Conservation (phyloP, 2,888 invertebrate species). For the Tinea trinotella region DNA sequence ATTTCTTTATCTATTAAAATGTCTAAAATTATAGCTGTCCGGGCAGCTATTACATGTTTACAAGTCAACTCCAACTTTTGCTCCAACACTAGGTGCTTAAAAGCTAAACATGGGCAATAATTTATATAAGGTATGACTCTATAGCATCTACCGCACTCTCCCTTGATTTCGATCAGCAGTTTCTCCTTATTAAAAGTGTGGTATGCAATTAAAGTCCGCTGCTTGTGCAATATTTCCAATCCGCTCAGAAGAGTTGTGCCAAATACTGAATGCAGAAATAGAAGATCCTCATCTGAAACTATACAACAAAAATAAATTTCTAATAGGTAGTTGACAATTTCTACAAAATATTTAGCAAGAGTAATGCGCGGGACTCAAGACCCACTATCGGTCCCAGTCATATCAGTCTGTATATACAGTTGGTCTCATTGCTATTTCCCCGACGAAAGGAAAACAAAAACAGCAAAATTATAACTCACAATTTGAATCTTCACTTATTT, state of each 20-base stretch:
- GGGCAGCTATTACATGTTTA: slow-evolving; percentile 77
- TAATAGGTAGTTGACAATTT: neutral
- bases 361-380: no score
- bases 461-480: no score
- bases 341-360: no score
- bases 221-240: slow-evolving; percentile 74
- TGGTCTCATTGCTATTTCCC: no score
- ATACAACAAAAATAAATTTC: slow-evolving; percentile 4
- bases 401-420: no score
- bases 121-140: slow-evolving; percentile 76
- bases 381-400: no score
- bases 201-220: slow-evolving; percentile 63
- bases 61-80: slow-evolving; percentile 69
- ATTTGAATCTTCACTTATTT: neutral
- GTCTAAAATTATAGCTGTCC: slow-evolving; percentile 64
- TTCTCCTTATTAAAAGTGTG: slow-evolving; percentile 45
- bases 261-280: slow-evolving; percentile 72
- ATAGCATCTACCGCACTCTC: slow-evolving; percentile 68
- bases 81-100: slow-evolving; percentile 60
- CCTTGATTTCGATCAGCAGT: slow-evolving; percentile 72
- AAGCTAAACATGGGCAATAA: slow-evolving; percentile 78
- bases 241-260: slow-evolving; percentile 73
- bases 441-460: no score
- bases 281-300: slow-evolving; percentile 73
- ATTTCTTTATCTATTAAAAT: slow-evolving; percentile 53